phyloP scores from a whole-genome alignment of 2,113 vertebrate species.

The Entelurus aequoreus region DNA sequence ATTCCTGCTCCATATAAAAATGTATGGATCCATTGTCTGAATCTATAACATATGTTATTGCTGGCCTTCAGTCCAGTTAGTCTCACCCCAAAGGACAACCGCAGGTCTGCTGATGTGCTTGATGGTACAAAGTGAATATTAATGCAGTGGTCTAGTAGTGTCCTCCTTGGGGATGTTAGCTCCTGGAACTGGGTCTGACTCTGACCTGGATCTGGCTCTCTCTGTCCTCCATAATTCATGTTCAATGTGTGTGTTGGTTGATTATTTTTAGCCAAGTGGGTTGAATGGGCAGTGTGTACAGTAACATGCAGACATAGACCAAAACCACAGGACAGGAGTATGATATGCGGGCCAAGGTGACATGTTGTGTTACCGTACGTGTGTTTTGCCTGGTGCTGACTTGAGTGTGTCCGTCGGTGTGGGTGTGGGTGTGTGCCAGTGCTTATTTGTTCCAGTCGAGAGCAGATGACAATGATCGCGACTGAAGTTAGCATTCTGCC shows the following conservation, averaged over 20 bases:
- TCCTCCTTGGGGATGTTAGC: slow-evolving; percentile 54
- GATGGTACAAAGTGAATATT: slow-evolving; percentile 59
- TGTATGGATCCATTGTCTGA: not conserved
- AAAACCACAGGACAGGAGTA: slow-evolving; percentile 40
- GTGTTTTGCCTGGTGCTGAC: not conserved
- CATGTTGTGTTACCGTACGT: not conserved
- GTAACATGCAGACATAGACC: slow-evolving; percentile 11
- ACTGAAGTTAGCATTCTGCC: slow-evolving; percentile 29
- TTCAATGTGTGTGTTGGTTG: slow-evolving; percentile 38
- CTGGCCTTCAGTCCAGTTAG: slow-evolving; percentile 22
- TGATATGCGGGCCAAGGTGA: slow-evolving; percentile 21
- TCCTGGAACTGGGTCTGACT: slow-evolving; percentile 66
- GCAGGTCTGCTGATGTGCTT: slow-evolving; percentile 18
- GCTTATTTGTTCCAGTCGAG: slow-evolving; percentile 56
- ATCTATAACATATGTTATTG: not conserved
- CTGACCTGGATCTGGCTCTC: slow-evolving; percentile 60
- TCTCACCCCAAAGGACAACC: slow-evolving; percentile 28
- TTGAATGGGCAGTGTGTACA: slow-evolving; percentile 24
- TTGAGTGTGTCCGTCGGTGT: slow-evolving; percentile 5
- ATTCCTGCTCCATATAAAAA: slow-evolving; percentile 16
- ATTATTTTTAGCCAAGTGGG: slow-evolving; percentile 65
- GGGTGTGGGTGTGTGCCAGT: slow-evolving; percentile 21
- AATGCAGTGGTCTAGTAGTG: slow-evolving; percentile 55
- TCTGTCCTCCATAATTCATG: slow-evolving; percentile 66
- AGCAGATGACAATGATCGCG: slow-evolving; percentile 56